Conservation (phyloP, 2,888 invertebrate species). For the Dendrolimus pini region DNA sequence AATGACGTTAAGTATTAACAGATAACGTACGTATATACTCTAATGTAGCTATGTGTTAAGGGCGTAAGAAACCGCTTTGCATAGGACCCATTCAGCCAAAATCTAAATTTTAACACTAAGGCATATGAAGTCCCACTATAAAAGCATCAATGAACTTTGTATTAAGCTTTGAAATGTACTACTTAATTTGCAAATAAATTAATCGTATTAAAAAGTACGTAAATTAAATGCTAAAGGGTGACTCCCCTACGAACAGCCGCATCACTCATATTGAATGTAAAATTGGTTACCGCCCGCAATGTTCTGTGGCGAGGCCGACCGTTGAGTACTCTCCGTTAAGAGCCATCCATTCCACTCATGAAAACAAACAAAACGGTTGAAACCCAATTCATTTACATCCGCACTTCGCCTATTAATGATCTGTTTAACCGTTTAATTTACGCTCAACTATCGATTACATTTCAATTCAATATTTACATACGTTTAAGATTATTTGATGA, state of each 20-base stretch:
- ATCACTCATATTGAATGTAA: constrained; percentile 22
- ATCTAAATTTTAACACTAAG: no score
- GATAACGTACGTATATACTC: no score
- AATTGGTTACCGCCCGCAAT: constrained; percentile 19
- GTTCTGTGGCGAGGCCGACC: constrained; percentile 3
- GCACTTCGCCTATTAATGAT: constrained; percentile 35
- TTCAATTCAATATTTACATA: neutral
- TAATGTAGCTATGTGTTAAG: no score
- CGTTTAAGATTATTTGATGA: neutral
- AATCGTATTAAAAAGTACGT: constrained; percentile 1
- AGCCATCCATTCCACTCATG: constrained; percentile 21
- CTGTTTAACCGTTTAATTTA: constrained; percentile 29
- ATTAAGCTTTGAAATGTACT: no score
- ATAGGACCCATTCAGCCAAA: no score
- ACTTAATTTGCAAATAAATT: neutral
- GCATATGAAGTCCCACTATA: no score
- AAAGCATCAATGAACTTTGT: no score
- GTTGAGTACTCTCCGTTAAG: constrained; percentile 23
- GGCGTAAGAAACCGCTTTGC: no score
- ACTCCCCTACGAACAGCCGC: constrained; percentile 7
- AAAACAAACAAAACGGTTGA: constrained; percentile 37
- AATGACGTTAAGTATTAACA: no score
- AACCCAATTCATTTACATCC: constrained; percentile 44
- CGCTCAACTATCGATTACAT: constrained; percentile 3
- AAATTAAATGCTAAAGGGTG: constrained; percentile 16